A percentile compares a stretch with the other conserved stretches of the same genome.
Evolutionary conservation across 1,140 invertebrate genomes (phyloP).

Genomic region (Oncopeltus fasciatus): DNA sequence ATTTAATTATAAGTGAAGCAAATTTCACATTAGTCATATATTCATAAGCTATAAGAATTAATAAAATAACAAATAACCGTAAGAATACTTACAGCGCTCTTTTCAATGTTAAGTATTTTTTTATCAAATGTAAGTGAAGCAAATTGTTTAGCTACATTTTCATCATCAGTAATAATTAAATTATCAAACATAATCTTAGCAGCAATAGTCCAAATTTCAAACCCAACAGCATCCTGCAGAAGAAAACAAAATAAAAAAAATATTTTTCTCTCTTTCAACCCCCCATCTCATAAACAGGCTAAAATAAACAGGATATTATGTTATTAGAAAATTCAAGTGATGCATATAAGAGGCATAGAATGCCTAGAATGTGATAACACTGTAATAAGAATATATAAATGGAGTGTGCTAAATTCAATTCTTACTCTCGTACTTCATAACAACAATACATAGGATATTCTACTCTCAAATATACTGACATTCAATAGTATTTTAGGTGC

Average conservation of each 20-base stretch:
- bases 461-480: too few relatives aligned
- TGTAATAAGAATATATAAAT: too few relatives aligned
- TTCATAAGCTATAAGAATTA: background rate
- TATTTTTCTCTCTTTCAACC: constrained; percentile 1
- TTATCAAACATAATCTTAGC: constrained; percentile 90
- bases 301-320: too few relatives aligned
- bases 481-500: too few relatives aligned
- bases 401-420: too few relatives aligned
- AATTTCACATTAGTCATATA: background rate
- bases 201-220: constrained; percentile 98
- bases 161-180: constrained; percentile 77
- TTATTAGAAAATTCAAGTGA: too few relatives aligned
- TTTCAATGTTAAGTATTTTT: constrained; percentile 64
- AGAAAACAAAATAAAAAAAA: constrained; percentile 19
- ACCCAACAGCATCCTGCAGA: constrained; percentile 71
- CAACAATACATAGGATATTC: too few relatives aligned
- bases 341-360: too few relatives aligned
- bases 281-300: too few relatives aligned
- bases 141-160: constrained; percentile 63
- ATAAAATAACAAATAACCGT: constrained; percentile 2
- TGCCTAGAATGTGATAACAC: too few relatives aligned
- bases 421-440: too few relatives aligned
- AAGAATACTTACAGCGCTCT: constrained; percentile 56
- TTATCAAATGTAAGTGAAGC: constrained; percentile 71
- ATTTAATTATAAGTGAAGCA: background rate